phyloP scores from a whole-genome alignment of 2,888 invertebrate genomes.

The Euspilapteryx auroguttella region DNA sequence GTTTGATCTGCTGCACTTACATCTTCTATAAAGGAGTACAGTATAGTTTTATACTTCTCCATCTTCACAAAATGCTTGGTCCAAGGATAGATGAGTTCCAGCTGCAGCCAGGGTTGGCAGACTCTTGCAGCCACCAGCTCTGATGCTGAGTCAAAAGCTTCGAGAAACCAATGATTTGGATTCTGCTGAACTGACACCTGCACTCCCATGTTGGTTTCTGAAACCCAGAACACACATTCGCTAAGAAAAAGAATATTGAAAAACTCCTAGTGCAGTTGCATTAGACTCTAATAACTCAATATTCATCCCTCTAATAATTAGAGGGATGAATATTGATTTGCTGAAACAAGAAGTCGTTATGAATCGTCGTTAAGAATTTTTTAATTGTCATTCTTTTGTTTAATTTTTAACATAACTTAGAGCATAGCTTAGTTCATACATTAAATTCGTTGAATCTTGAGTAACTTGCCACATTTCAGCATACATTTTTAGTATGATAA shows the following conservation, averaged over 20 bases:
- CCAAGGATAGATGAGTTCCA: neutral
- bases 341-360: too few relatives aligned
- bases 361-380: too few relatives aligned
- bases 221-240: neutral
- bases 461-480: neutral
- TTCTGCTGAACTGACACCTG: neutral
- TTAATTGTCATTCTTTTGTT: too few relatives aligned
- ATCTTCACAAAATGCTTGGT: neutral
- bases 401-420: too few relatives aligned
- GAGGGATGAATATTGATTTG: too few relatives aligned
- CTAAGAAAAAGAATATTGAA: neutral
- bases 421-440: neutral
- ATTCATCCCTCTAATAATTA: too few relatives aligned
- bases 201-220: constrained; percentile 1
- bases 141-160: neutral
- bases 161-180: neutral
- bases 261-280: neutral
- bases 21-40: neutral
- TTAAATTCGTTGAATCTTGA: neutral
- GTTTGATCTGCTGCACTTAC: neutral
- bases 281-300: neutral
- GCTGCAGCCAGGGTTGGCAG: neutral
- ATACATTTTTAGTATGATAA: neutral
- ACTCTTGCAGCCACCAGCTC: neutral
- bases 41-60: neutral